These are phyloP conservation scores for Agrotis clavis DNA, from an alignment of 2,888 invertebrate genomes.

Conservation along the genomic window DNA sequence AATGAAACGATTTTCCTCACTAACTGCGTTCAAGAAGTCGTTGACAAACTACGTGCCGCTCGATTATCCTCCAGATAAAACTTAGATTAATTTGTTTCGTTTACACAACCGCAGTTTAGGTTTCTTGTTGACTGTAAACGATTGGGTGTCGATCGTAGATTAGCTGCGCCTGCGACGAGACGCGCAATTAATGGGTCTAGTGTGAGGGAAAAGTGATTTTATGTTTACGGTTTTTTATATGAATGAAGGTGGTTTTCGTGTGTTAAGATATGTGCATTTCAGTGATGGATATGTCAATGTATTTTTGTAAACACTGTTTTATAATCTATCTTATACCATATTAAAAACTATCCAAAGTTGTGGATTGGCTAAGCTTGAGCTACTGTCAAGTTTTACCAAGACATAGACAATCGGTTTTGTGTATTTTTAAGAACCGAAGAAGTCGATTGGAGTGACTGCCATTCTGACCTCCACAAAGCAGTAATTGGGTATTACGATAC, in stretches of 20 bases:
- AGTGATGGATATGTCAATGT: background rate
- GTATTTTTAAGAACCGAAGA: too few species aligned
- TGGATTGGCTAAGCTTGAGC: too few species aligned
- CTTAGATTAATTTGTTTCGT: constrained; percentile 61
- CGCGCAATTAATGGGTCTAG: constrained; percentile 45
- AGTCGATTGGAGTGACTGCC: too few species aligned
- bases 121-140: constrained; percentile 56
- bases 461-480: too few species aligned
- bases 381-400: too few species aligned
- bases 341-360: too few species aligned
- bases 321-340: too few species aligned
- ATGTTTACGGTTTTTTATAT: constrained; percentile 26
- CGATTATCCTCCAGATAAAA: constrained; percentile 61
- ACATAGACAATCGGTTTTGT: too few species aligned
- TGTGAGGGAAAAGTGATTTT: constrained; percentile 36
- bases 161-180: constrained; percentile 51
- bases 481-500: too few species aligned
- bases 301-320: too few species aligned
- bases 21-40: constrained; percentile 51
- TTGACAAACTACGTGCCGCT: constrained; percentile 70
- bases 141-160: constrained; percentile 61
- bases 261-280: background rate
- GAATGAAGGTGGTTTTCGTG: background rate
- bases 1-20: constrained; percentile 71
- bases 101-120: constrained; percentile 54